Base-by-base conservation (phyloP, 2,113 vertebrate species). In the Lamprotornis superbus region DNA sequence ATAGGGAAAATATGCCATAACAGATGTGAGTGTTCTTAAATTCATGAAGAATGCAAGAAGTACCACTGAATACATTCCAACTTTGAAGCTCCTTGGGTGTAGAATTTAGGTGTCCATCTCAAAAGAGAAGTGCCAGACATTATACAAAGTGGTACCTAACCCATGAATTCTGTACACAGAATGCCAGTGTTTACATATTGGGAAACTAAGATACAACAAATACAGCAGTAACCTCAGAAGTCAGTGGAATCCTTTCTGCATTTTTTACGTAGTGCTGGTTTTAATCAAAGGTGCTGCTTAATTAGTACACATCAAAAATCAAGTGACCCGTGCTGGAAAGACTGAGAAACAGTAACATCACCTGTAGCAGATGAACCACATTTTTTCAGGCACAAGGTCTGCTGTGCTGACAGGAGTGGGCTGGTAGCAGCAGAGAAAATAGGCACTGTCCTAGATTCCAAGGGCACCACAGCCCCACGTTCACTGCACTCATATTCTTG, bases 391-490 rank as follows among this genome's bases (percentile, higher is more conserved):
- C 52, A 84, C 81, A 84, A 56, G 44, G 53, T 74, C 37, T 91
- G 80, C 83, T 91, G 2, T 67, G 83, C 73, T 84, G 73, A 59
- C 35, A 64, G 68, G 73, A 91, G 91, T 67, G 73, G 93, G 95
- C 47, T 95, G 91, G 81, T 64, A 93, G 80, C 50, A 91, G 78
- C 42, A 87, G 49, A 79, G 56, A 78, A 94, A 95, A 78, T 7
- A 67, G 35, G 56, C 71, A 67, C 87, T 87, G 94, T 59, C 96
- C 94, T 59, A 95, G 80, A 94, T 95, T 87, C 68, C 25, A 12
- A 3, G n/a, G 6, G 37, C 59, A 46, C 63, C 70, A 67, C 73
- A 59, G 61, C 85, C 69, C 35, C 82, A 44, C 0, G 3, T 65
- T 65, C 73, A 30, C 16, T 57, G 70, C 64, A 28, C 46, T 65